A percentile compares a stretch with the other conserved stretches of the same genome.
Conservation (phyloP, 1,140 invertebrate species). For the Aethina tumida region DNA sequence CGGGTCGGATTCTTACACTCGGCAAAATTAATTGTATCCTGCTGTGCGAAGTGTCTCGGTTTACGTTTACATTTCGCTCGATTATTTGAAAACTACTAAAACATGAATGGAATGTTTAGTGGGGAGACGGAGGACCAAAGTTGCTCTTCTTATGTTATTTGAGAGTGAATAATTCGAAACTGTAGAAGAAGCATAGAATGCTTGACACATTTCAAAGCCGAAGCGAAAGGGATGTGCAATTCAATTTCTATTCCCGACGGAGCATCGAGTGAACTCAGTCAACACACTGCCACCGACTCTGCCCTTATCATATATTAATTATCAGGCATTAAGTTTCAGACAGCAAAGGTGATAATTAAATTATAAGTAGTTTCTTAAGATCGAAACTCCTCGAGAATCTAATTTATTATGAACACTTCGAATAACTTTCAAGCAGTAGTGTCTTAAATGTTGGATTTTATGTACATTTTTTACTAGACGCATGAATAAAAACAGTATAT, state of each 20-base stretch:
- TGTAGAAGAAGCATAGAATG: too few relatives aligned
- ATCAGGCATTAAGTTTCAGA: slow-evolving; percentile 24
- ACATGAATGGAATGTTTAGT: too few relatives aligned
- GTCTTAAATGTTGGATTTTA: not conserved
- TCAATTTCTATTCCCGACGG: slow-evolving; percentile 28
- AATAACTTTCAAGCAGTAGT: not conserved
- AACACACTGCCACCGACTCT: slow-evolving; percentile 17
- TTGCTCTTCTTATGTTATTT: too few relatives aligned
- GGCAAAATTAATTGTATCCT: too few relatives aligned
- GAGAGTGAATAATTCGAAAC: too few relatives aligned
- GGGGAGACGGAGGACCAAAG: too few relatives aligned
- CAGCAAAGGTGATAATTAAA: slow-evolving; percentile 19
- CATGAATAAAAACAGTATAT: slow-evolving; percentile 1
- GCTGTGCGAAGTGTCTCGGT: too few relatives aligned
- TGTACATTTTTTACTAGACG: not conserved
- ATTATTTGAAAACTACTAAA: too few relatives aligned
- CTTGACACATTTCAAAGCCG: slow-evolving; percentile 26
- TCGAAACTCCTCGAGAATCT: slow-evolving; percentile 12
- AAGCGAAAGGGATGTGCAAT: too few relatives aligned
- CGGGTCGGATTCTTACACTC: too few relatives aligned
- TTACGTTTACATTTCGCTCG: too few relatives aligned
- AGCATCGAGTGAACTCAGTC: slow-evolving; percentile 20
- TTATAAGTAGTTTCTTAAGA: slow-evolving; percentile 19
- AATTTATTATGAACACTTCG: slow-evolving; percentile 11
- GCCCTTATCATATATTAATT: slow-evolving; percentile 32